phyloP scores from a whole-genome alignment of 2,113 vertebrate species.

The Erpornis zantholeuca region DNA sequence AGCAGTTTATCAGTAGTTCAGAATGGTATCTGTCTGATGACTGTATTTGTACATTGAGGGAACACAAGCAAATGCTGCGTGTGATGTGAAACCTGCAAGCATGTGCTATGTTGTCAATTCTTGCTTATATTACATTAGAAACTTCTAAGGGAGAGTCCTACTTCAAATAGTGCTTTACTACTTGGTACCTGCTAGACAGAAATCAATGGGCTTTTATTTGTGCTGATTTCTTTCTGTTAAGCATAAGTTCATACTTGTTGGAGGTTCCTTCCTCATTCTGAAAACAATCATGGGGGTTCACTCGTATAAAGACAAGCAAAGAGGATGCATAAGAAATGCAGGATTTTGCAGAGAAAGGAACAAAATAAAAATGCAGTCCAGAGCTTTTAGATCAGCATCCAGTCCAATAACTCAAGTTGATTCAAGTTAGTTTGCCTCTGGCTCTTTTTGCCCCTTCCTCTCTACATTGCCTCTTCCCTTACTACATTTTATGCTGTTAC shows the following conservation, averaged over 20 bases:
- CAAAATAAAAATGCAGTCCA: background rate
- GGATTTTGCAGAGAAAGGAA: background rate
- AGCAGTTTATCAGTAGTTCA: background rate
- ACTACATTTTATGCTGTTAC: background rate
- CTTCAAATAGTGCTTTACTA: background rate
- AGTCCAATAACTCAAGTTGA: background rate
- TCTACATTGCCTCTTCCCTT: no score
- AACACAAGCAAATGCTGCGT: background rate
- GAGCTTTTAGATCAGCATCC: background rate
- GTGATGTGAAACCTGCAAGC: background rate
- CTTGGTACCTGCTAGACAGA: background rate
- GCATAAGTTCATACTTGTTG: background rate
- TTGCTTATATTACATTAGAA: background rate
- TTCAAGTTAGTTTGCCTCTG: background rate
- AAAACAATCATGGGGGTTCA: background rate
- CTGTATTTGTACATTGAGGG: background rate
- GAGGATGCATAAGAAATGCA: background rate
- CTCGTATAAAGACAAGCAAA: background rate
- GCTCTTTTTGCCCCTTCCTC: background rate
- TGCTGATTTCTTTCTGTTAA: background rate
- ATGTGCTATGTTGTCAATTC: background rate
- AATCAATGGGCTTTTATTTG: background rate
- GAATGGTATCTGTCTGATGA: background rate
- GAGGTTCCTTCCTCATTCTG: background rate
- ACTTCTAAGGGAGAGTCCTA: background rate